Evolutionary conservation across 1,140 invertebrate genomes (phyloP), one percentile per base, ranked within the genome.

Genomic region (Micrasema longulum): DNA sequence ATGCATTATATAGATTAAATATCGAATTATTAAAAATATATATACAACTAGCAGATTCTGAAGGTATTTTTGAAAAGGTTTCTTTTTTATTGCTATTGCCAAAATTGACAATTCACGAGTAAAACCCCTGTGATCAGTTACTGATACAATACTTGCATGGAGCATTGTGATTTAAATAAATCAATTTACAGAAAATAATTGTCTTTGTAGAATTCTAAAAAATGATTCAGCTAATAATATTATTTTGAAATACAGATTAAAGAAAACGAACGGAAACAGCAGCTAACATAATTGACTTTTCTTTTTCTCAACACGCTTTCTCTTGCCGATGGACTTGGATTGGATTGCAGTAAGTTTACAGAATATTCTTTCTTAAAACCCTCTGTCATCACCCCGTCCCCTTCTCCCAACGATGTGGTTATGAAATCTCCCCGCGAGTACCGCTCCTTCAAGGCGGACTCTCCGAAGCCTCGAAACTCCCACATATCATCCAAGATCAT

Each of bases 371-470:
- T 72, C 11, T 72, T 65, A 69, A 52, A 73, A 75, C 69, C 74
- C 45, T 71, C 62, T 75, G 20, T 73, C 80, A 47, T 70, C 80
- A 60, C 81, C 84, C 73, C 79, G 85, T 73, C 85, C 74, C 87
- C 87, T 41, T 88, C 87, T 45, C 85, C 88, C 64, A 86, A 82
- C 71, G 87, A 88, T 77, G 78, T 87, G 26, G 81, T 80, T 48
- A 87, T 87, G 85, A 84, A 83, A 72, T 86, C 84, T 38, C 84
- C 84, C 52, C 86, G 81, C 80, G 72, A 79, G 79, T 76, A 81
- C 80, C 60, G 81, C 80, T 75, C 86, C 82, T 69, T 69, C 43
- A 67, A 62, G 52, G 71, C 70, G 6, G 71, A 76, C 14, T 11
- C 23, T 5, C 82, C 83, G 62, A 81, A 83, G 69, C 79, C 85